Conservation (phyloP, 2,888 invertebrate genomes). For the Parapristionchus giblindavisi region DNA sequence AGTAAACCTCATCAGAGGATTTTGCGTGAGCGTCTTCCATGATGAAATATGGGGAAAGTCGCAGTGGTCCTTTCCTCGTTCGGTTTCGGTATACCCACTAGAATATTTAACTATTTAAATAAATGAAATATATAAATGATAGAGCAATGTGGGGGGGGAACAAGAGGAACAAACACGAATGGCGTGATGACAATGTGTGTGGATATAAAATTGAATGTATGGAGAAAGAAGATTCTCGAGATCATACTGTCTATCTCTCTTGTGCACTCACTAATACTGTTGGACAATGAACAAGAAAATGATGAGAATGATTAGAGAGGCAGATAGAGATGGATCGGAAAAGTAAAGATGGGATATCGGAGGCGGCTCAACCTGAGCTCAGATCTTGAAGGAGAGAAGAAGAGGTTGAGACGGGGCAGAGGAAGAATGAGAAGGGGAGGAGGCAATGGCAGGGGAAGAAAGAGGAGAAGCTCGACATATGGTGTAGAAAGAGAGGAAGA, state of each 20-base stretch:
- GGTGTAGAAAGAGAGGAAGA: conserved; percentile 1
- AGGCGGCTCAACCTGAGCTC: too few relatives aligned
- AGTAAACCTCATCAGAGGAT: conserved; percentile 62
- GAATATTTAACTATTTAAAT: too few relatives aligned
- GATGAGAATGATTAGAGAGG: too few relatives aligned
- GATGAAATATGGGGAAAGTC: conserved; percentile 20
- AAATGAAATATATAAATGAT: not conserved
- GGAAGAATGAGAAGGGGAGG: not conserved
- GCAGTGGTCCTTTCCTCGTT: not conserved
- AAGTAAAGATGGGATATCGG: conserved; percentile 23
- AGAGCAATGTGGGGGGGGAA: not conserved
- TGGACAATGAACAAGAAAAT: too few relatives aligned
- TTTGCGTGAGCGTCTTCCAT: conserved; percentile 70
- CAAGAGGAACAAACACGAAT: not conserved
- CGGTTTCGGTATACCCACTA: conserved; percentile 12
- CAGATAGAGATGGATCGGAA: not conserved
- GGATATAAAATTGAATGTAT: too few relatives aligned
- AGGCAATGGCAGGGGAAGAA: conserved; percentile 13
- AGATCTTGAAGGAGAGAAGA: not conserved
- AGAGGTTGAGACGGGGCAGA: conserved; percentile 19
- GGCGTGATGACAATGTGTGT: too few relatives aligned
- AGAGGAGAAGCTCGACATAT: conserved; percentile 27
- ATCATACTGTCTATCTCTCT: too few relatives aligned
- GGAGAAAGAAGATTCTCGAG: too few relatives aligned
- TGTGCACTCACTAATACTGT: too few relatives aligned